phyloP scores from a whole-genome alignment of 2,797 vertebrate species.

The Malacoctenus gilli region DNA sequence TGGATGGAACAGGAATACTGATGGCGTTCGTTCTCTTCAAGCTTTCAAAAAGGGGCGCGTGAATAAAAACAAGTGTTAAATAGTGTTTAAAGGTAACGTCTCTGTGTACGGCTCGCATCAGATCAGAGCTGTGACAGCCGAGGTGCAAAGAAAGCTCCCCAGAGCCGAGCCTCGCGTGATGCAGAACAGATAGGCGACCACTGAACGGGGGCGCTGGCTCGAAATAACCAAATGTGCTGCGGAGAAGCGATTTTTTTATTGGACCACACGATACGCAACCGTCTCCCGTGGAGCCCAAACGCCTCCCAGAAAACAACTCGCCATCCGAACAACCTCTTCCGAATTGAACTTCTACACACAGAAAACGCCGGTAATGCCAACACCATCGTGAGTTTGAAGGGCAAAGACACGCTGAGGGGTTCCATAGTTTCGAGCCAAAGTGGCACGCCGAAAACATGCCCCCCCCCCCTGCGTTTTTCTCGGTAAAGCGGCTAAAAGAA shows the following conservation, averaged over 20 bases:
- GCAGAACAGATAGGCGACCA: background rate
- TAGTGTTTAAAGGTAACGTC: conserved; percentile 20
- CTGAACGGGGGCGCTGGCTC: background rate
- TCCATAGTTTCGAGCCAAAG: too few relatives aligned
- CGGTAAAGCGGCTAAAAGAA: background rate
- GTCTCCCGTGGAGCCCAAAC: background rate
- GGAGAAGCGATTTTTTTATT: background rate
- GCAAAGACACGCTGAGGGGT: too few relatives aligned
- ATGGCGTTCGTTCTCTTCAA: too few relatives aligned
- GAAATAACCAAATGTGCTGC: background rate
- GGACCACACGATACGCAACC: background rate
- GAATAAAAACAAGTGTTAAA: conserved; percentile 15
- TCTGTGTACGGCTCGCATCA: background rate
- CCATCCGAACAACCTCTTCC: background rate
- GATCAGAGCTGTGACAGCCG: conserved; percentile 9
- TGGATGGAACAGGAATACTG: conserved; percentile 33
- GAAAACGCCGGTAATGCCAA: too few relatives aligned
- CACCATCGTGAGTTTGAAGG: too few relatives aligned
- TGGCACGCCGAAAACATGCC: too few relatives aligned
- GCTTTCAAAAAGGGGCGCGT: conserved; percentile 1
- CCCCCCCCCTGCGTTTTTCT: too few relatives aligned
- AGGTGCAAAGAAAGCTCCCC: background rate
- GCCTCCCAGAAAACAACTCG: background rate
- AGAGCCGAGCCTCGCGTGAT: background rate
- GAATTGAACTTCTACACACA: background rate